Percentiles rank a stretch among this genome's conserved stretches.
phyloP scores from a whole-genome alignment of 2,888 invertebrate species.

The Drosophila incognita region DNA sequence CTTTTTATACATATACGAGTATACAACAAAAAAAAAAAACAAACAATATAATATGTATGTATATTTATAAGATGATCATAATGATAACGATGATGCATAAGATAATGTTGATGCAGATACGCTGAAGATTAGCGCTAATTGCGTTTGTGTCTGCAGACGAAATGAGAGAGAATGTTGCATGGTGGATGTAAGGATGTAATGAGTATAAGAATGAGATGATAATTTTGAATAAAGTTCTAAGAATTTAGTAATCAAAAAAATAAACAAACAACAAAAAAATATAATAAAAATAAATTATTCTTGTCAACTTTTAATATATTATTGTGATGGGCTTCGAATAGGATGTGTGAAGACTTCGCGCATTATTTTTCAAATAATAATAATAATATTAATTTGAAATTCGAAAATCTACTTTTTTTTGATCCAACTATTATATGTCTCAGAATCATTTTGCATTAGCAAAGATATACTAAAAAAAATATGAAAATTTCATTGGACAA shows the following conservation, averaged over 20 bases:
- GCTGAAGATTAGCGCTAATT: slow-evolving; percentile 36
- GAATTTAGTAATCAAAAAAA: slow-evolving; percentile 82
- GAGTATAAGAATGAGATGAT: slow-evolving; percentile 70
- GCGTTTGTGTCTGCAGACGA: slow-evolving; percentile 19
- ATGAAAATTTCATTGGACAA: neutral
- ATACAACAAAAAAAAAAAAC: slow-evolving; percentile 64
- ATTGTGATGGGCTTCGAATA: neutral
- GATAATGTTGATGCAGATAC: slow-evolving; percentile 28
- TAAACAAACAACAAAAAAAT: slow-evolving; percentile 38
- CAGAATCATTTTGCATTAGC: neutral
- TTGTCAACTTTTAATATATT: neutral
- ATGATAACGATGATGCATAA: slow-evolving; percentile 27
- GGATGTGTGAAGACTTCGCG: neutral
- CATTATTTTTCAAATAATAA: neutral
- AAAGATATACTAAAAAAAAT: neutral
- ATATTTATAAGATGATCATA: slow-evolving; percentile 56
- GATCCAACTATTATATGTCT: neutral
- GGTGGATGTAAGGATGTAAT: slow-evolving; percentile 37
- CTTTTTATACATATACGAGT: slow-evolving; percentile 84
- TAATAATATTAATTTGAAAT: neutral
- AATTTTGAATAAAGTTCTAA: slow-evolving; percentile 82
- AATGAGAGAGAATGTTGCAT: slow-evolving; percentile 27
- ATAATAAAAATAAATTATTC: slow-evolving; percentile 30
- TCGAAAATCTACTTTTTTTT: too few species aligned
- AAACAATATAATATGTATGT: slow-evolving; percentile 62